Conservation (phyloP, 1,140 invertebrate species). For the Pentalonia nigronervosa region DNA sequence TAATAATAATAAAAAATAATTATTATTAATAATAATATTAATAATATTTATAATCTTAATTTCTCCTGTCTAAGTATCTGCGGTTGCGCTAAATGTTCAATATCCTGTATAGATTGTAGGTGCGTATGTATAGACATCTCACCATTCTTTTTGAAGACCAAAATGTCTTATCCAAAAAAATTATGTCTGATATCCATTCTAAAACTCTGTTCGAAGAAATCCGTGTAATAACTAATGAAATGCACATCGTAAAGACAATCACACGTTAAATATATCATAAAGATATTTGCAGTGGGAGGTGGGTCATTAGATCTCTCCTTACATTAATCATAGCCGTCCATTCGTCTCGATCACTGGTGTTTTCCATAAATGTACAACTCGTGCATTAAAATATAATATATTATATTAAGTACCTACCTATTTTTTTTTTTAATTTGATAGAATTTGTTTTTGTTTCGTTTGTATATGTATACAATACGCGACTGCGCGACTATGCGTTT, state of each 20-base stretch:
- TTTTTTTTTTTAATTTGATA: not conserved
- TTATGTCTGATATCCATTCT: not conserved
- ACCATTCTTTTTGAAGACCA: not conserved
- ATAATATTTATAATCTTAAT: not conserved
- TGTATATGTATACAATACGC: not conserved
- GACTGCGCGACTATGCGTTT: not conserved
- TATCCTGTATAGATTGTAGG: not conserved
- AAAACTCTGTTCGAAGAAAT: too few species aligned
- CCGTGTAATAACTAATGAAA: not conserved
- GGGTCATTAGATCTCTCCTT: not conserved
- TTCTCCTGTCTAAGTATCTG: not conserved
- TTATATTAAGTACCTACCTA: not conserved
- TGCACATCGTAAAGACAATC: not conserved
- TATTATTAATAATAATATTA: too few species aligned
- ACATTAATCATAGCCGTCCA: not conserved
- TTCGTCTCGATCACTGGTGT: not conserved
- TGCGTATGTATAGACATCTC: not conserved
- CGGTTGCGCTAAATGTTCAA: not conserved
- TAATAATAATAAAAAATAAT: too few species aligned
- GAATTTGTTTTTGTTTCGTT: not conserved
- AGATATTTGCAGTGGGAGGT: not conserved
- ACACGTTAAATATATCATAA: not conserved
- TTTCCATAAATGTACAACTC: not conserved
- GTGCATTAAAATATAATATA: not conserved
- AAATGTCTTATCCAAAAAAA: not conserved